These are phyloP conservation scores for Rhinopomastus cyanomelas DNA, from an alignment of 2,113 vertebrate species.

Conservation along the genomic window DNA sequence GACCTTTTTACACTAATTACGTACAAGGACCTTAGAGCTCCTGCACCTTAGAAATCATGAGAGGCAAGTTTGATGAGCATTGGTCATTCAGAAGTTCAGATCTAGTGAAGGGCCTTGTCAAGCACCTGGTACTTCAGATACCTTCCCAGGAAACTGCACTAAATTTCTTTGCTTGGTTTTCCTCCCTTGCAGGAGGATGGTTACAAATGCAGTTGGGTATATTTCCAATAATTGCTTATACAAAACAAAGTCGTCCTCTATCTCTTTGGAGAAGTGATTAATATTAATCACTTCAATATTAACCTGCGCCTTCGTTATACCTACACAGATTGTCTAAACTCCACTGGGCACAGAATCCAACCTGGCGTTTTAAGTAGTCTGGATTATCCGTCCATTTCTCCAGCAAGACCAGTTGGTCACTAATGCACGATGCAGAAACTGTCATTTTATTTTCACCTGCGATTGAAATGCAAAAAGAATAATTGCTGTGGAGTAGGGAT, in stretches of 20 bases:
- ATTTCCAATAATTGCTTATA: not conserved
- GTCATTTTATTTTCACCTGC: conserved; percentile 99
- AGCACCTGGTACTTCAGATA: not conserved
- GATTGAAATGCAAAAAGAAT: not conserved
- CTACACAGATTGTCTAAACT: conserved; percentile 99
- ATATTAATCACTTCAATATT: not conserved
- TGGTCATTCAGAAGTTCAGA: not conserved
- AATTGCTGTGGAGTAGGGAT: not conserved
- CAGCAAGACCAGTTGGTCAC: conserved; percentile 86
- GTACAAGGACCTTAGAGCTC: not conserved
- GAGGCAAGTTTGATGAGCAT: not conserved
- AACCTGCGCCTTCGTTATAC: conserved; percentile 52
- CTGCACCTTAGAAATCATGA: not conserved
- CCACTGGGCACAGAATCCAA: conserved; percentile 99
- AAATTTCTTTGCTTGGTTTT: not conserved
- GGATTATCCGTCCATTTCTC: conserved; percentile 92
- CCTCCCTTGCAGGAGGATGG: not conserved
- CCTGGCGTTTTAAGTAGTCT: conserved; percentile 95
- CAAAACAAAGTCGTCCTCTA: not conserved
- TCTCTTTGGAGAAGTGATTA: not conserved
- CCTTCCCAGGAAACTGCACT: not conserved
- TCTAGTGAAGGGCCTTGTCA: not conserved
- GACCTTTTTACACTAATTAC: not conserved
- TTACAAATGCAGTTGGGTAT: not conserved
- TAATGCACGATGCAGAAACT: conserved; percentile 91